Conservation (phyloP, 2,888 invertebrate genomes). For the Catotricha subobsoleta region DNA sequence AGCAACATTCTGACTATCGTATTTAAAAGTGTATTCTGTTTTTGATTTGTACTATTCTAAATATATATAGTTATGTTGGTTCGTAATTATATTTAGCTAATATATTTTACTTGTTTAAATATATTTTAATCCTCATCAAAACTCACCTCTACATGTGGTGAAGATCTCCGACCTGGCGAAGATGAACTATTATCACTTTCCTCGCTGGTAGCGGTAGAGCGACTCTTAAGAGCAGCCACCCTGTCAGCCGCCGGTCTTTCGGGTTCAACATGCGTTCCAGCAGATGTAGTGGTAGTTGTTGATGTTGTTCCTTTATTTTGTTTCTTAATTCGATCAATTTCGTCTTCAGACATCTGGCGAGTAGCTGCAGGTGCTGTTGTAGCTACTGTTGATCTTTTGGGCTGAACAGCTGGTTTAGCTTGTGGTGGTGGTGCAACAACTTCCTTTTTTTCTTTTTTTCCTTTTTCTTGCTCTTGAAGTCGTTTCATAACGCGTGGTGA, state of each 20-base stretch:
- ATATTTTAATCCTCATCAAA: conserved; percentile 17
- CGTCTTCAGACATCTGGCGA: conserved; percentile 73
- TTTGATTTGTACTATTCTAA: background rate
- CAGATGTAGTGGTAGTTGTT: conserved; percentile 34
- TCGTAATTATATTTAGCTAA: too few species aligned
- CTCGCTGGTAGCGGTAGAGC: conserved; percentile 29
- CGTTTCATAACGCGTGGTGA: conserved; percentile 80
- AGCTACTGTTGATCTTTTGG: conserved; percentile 30
- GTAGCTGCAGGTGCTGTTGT: conserved; percentile 39
- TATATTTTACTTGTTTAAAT: background rate
- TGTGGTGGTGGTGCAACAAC: conserved; percentile 36
- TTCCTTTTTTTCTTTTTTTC: conserved; percentile 59
- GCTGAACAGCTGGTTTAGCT: conserved; percentile 34
- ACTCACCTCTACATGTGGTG: conserved; percentile 65
- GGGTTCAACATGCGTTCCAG: conserved; percentile 31
- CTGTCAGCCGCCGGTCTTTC: conserved; percentile 35
- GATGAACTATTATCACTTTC: conserved; percentile 38
- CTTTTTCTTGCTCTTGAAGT: conserved; percentile 60
- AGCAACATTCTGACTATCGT: background rate
- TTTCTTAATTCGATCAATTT: conserved; percentile 70
- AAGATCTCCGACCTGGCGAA: conserved; percentile 45
- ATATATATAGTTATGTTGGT: too few species aligned
- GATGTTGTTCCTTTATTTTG: conserved; percentile 61
- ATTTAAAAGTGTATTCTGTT: background rate
- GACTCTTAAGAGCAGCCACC: conserved; percentile 30